Base-by-base conservation (phyloP, 1,140 invertebrate genomes). In the Eulimnadia texana region DNA sequence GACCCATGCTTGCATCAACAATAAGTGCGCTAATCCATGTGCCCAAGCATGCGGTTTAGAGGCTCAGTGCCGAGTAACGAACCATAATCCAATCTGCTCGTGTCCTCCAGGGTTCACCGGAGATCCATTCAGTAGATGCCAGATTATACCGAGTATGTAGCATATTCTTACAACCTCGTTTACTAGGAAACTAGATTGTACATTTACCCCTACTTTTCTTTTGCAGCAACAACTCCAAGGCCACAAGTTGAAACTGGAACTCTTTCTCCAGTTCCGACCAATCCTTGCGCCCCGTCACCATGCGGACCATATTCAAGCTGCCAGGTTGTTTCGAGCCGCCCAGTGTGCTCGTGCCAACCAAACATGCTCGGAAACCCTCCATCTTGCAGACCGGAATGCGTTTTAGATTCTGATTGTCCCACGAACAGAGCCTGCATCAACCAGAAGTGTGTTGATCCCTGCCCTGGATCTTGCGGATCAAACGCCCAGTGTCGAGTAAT, bases 51-150 rank as follows among this genome's bases (percentile, higher is more conserved):
- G 90, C 69, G 86, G 85, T 22, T 72, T 73, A 33, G 84, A 82
- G 19, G 83, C 90, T 2, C 79, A 90, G 60, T 93, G 90, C 69
- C 82, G 85, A 55, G 83, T 84, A 1, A 79, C 85, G 65, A 75
- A 83, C 61, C 86, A 90, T 66, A 74, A 79, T 68, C 78, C 88
- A 0, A 73, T 84, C 23, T 94, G 90, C 68, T 82, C 79, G 64
- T 94, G 90, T 70, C 89, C 88, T 13, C 73, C 75, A 51, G 84
- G 82, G 42, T 87, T 85, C 67, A 74, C 79, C 3, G 90, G 90
- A n/a, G 82, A 88, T 70, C 80, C 88, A 3, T 72, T 72, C 52
- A 74, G 80, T 62, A 79, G 82, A 66, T 92, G 89, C 69, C 55
- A 57, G 27, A 57, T 57, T 57, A 57, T 57, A n/a, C 51, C 60